Conservation (phyloP, 2,888 invertebrate species). For the Megaustenia siamemsis region DNA sequence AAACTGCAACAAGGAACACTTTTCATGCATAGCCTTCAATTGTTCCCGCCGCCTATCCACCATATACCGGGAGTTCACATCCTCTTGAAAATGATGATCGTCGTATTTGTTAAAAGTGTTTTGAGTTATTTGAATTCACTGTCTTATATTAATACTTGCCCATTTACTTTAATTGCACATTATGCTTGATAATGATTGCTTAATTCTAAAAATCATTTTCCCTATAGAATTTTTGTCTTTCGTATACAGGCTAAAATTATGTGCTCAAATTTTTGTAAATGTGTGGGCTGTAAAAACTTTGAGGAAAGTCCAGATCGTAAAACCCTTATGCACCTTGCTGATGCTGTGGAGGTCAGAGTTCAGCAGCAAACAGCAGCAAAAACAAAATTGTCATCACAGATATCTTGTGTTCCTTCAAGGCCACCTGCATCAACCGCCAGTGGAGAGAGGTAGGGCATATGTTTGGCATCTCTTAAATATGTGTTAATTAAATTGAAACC, state of each 20-base stretch:
- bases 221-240: conserved; percentile 7
- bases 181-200: too few relatives aligned
- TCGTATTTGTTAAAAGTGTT: too few relatives aligned
- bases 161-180: too few relatives aligned
- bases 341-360: conserved; percentile 82
- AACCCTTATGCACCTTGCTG: conserved; percentile 82
- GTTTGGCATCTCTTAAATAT: neutral
- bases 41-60: too few relatives aligned
- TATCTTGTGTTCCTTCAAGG: conserved; percentile 77
- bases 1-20: too few relatives aligned
- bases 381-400: conserved; percentile 80
- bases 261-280: conserved; percentile 97
- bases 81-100: too few relatives aligned
- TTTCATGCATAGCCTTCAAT: too few relatives aligned
- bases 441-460: conserved; percentile 76
- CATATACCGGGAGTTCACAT: too few relatives aligned
- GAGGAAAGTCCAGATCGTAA: conserved; percentile 88
- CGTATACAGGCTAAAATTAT: conserved; percentile 93
- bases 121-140: too few relatives aligned
- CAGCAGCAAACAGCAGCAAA: conserved; percentile 82
- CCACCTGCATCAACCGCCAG: conserved; percentile 72
- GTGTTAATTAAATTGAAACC: too few relatives aligned
- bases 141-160: too few relatives aligned
- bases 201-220: too few relatives aligned
- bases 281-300: conserved; percentile 96